Percentiles rank a stretch among this genome's conserved stretches.
Evolutionary conservation across 2,888 invertebrate genomes (phyloP).

Genomic region (Myathropa florea): DNA sequence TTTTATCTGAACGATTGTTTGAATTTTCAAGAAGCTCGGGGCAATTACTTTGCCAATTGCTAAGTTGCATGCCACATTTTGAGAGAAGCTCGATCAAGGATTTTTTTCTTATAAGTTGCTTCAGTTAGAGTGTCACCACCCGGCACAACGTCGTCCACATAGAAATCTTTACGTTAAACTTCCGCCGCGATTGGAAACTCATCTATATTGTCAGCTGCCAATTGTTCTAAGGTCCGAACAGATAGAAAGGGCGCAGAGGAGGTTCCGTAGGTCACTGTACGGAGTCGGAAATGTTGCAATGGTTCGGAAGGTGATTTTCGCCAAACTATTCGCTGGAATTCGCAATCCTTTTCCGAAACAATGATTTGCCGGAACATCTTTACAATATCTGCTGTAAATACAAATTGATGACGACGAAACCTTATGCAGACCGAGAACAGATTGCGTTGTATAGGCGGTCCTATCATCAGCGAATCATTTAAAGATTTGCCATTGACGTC

Average conservation of each 20-base stretch:
- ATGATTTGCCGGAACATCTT: not conserved
- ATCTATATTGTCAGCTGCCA: not conserved
- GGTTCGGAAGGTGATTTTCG: not conserved
- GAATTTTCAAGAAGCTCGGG: not conserved
- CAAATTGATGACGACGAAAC: conserved; percentile 5
- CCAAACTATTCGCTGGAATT: conserved; percentile 11
- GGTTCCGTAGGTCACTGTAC: conserved; percentile 19
- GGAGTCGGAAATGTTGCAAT: not conserved
- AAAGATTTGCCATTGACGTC: not conserved
- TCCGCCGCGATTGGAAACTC: not conserved
- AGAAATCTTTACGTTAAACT: not conserved
- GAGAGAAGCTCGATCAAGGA: not conserved
- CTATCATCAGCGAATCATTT: not conserved
- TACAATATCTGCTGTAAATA: conserved; percentile 1
- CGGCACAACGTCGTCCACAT: conserved; percentile 2
- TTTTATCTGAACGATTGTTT: not conserved
- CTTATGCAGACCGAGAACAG: conserved; percentile 8
- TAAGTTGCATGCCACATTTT: conserved; percentile 5
- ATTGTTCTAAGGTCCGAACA: not conserved
- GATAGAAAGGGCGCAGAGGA: conserved; percentile 7
- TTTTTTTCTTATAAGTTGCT: not conserved
- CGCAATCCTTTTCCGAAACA: not conserved
- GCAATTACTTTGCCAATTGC: conserved; percentile 25
- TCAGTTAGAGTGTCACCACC: not conserved
- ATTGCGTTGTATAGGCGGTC: conserved; percentile 3